These are phyloP conservation scores for Melieria picta DNA, from an alignment of 2,888 invertebrate genomes.

Conservation along the genomic window DNA sequence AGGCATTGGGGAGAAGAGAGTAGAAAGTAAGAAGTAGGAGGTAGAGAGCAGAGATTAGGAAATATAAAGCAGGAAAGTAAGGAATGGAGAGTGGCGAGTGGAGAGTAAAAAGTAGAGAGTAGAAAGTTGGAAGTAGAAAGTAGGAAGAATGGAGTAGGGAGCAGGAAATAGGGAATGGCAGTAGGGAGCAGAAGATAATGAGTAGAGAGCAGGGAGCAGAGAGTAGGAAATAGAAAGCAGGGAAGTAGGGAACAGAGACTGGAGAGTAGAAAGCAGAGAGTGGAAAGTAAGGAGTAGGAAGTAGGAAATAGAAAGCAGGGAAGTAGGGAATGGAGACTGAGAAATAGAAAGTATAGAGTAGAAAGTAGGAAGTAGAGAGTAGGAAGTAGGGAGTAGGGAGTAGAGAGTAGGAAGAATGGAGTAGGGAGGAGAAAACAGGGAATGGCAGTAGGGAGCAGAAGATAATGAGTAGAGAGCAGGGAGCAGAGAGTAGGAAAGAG, in stretches of 20 bases:
- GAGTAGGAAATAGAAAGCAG: not conserved
- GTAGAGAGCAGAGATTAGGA: too few species aligned
- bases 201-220: not conserved
- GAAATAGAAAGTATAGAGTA: not conserved
- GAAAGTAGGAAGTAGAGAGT: not conserved
- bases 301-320: not conserved
- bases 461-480: not conserved
- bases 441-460: not conserved
- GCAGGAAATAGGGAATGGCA: not conserved
- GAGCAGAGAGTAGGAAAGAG: not conserved
- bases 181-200: not conserved
- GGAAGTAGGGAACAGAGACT: not conserved
- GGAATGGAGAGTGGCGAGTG: not conserved
- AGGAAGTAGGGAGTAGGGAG: not conserved
- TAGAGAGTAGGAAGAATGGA: not conserved
- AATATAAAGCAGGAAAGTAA: not conserved
- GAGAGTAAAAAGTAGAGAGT: too few species aligned
- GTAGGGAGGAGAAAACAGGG: not conserved
- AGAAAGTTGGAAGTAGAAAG: too few species aligned
- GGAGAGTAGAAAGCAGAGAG: not conserved
- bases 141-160: too few species aligned
- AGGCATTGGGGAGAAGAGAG: not conserved
- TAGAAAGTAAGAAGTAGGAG: too few species aligned
- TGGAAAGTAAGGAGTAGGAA: not conserved
- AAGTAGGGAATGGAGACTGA: not conserved